Conservation (phyloP, 2,888 invertebrate species). For the Eristalis pertinax region DNA sequence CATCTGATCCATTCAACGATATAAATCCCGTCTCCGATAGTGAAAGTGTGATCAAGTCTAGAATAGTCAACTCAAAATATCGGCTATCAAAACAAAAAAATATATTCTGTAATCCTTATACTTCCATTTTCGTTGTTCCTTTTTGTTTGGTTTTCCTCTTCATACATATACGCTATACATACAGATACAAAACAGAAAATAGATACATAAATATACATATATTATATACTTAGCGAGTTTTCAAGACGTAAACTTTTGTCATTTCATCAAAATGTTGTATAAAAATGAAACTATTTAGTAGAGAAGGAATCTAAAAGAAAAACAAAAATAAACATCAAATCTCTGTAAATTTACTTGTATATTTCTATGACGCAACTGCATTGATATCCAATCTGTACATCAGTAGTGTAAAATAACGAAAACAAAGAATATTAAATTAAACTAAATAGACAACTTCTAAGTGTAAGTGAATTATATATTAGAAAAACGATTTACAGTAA, state of each 20-base stretch:
- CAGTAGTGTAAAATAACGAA: background rate
- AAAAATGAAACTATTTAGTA: background rate
- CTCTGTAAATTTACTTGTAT: slow-evolving; percentile 65
- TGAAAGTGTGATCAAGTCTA: slow-evolving; percentile 44
- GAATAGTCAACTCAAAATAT: background rate
- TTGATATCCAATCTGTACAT: slow-evolving; percentile 34
- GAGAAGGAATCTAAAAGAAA: background rate
- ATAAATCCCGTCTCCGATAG: slow-evolving; percentile 13
- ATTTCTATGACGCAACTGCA: slow-evolving; percentile 56
- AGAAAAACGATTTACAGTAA: slow-evolving; percentile 44
- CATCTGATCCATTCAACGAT: slow-evolving; percentile 74
- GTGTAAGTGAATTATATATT: slow-evolving; percentile 25
- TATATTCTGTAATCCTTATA: slow-evolving; percentile 33
- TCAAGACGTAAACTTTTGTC: slow-evolving; percentile 31
- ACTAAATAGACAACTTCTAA: slow-evolving; percentile 30
- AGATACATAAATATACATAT: slow-evolving; percentile 6
- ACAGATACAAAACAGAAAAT: slow-evolving; percentile 23
- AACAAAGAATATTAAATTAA: background rate
- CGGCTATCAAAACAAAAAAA: background rate
- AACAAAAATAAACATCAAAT: slow-evolving; percentile 2
- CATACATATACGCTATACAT: slow-evolving; percentile 1
- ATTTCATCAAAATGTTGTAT: slow-evolving; percentile 52
- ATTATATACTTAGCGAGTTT: slow-evolving; percentile 30
- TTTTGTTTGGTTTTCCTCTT: slow-evolving; percentile 2
- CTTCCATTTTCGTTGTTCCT: slow-evolving; percentile 51